Percentiles rank a stretch among this genome's conserved stretches.
Conservation (phyloP, 92 coral and sea anemone genomes). For the Hydrozoanthus gracilis region DNA sequence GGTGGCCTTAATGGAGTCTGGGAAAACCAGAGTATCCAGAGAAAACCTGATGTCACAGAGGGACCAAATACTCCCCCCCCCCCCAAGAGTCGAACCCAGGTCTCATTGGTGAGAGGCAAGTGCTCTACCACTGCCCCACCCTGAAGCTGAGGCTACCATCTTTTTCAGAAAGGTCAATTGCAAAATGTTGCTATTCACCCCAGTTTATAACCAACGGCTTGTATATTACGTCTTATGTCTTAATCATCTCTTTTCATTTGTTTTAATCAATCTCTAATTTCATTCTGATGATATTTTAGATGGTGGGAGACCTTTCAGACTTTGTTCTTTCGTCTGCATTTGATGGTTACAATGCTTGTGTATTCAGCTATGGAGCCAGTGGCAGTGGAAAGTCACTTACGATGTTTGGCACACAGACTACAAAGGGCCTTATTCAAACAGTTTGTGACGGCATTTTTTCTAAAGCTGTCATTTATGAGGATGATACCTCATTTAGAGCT, state of each 20-base stretch:
- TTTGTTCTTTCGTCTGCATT: conserved; percentile 81
- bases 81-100: too few relatives aligned
- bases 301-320: conserved; percentile 79
- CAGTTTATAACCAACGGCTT: too few relatives aligned
- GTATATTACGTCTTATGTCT: background rate
- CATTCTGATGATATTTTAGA: conserved; percentile 43
- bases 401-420: conserved; percentile 87
- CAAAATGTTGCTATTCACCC: too few relatives aligned
- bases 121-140: too few relatives aligned
- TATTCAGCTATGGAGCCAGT: conserved; percentile 94
- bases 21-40: too few relatives aligned
- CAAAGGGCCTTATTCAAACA: conserved; percentile 86
- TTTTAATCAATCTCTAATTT: background rate
- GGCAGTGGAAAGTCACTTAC: conserved; percentile 92
- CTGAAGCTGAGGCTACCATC: too few relatives aligned
- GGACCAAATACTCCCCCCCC: too few relatives aligned
- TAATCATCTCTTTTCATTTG: background rate
- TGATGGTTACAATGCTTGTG: conserved; percentile 92
- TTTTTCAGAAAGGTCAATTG: too few relatives aligned
- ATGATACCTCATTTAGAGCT: conserved; percentile 90
- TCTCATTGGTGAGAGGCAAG: too few relatives aligned
- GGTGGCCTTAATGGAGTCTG: too few relatives aligned
- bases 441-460: conserved; percentile 83
- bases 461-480: conserved; percentile 76
- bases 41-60: too few relatives aligned